phyloP scores from a whole-genome alignment of 1,140 invertebrate genomes.

The Macrosteles quadrilineatus region DNA sequence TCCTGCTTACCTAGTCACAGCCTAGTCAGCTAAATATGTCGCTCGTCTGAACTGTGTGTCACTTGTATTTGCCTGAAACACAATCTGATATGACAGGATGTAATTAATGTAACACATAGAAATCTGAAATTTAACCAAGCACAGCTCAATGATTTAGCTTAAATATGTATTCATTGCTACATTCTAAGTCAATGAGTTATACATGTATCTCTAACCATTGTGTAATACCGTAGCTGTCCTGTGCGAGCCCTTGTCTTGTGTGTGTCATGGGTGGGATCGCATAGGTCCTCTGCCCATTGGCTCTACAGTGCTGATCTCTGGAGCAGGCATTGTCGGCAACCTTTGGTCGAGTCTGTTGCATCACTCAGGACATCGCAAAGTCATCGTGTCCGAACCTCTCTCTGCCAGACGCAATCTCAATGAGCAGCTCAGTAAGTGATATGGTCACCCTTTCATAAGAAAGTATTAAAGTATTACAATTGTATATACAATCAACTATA shows the following conservation, averaged over 20 bases:
- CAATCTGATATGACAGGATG: too few relatives aligned
- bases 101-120: too few relatives aligned
- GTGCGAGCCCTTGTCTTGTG: constrained; percentile 66
- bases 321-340: constrained; percentile 70
- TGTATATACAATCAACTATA: too few relatives aligned
- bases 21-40: too few relatives aligned
- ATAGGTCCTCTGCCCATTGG: constrained; percentile 60
- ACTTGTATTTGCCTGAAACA: too few relatives aligned
- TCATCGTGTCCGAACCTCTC: constrained; percentile 66
- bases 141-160: too few relatives aligned
- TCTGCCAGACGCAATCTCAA: constrained; percentile 54
- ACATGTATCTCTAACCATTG: background rate
- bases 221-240: constrained; percentile 56
- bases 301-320: constrained; percentile 61
- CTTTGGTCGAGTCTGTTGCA: constrained; percentile 65
- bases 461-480: too few relatives aligned
- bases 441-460: too few relatives aligned
- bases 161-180: background rate
- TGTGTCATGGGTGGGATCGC: constrained; percentile 65
- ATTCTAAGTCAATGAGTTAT: background rate
- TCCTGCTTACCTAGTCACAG: too few relatives aligned
- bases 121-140: too few relatives aligned
- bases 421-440: constrained; percentile 56
- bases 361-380: constrained; percentile 63
- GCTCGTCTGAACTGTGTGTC: too few relatives aligned